Percentiles rank a stretch among this genome's conserved stretches.
These are phyloP conservation scores for Cebidichthys violaceus DNA, from an alignment of 2,113 vertebrate species.

Conservation along the genomic window DNA sequence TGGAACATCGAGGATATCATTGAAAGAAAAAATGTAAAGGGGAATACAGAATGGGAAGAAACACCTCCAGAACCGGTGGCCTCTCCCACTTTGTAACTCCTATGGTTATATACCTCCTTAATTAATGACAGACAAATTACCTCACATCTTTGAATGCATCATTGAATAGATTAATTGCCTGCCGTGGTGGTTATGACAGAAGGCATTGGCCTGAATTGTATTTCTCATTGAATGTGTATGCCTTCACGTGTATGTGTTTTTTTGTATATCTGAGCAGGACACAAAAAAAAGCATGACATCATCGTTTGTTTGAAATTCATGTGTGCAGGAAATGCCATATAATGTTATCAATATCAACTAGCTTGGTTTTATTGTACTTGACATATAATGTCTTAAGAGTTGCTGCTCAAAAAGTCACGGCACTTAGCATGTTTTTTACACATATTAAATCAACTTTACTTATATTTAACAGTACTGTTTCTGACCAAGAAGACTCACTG, in stretches of 20 bases:
- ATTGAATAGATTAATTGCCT: slow-evolving; percentile 21
- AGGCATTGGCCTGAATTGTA: neutral
- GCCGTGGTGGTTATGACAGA: slow-evolving; percentile 29
- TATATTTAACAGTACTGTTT: no score
- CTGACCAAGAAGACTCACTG: neutral
- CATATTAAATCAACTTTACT: no score
- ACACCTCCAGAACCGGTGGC: no score
- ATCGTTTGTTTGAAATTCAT: neutral
- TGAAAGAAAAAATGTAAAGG: no score
- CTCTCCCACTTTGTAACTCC: no score
- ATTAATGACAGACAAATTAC: no score
- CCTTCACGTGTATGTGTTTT: neutral
- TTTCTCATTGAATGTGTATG: neutral
- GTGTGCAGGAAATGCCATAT: neutral
- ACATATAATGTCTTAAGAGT: neutral
- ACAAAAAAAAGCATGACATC: neutral
- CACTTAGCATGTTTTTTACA: no score
- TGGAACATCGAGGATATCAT: no score
- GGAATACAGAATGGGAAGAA: no score
- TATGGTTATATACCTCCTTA: no score
- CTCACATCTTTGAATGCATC: no score
- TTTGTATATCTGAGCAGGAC: neutral
- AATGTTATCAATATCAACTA: neutral
- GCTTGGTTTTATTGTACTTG: neutral
- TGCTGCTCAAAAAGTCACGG: no score